phyloP scores from a whole-genome alignment of 2,888 invertebrate species.

The Horisme vitalbata region DNA sequence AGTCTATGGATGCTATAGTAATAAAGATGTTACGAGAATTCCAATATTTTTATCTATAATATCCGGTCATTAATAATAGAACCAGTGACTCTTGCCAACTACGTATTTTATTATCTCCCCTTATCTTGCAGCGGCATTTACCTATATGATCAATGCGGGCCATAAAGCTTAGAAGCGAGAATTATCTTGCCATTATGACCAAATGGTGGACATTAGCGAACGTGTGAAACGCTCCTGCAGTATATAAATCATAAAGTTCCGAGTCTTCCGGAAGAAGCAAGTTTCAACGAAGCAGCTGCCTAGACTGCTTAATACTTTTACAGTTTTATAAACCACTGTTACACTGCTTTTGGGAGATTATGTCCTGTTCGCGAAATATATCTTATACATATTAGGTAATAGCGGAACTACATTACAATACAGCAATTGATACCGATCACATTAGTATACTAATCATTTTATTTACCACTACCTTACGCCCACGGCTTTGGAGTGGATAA shows the following conservation, averaged over 20 bases:
- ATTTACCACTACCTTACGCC: no score
- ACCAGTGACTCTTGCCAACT: not conserved
- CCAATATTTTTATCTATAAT: no score
- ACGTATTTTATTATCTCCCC: not conserved
- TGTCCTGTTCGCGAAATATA: no score
- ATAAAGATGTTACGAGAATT: no score
- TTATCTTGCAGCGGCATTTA: conserved; percentile 9
- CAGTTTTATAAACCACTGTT: not conserved
- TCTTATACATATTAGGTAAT: no score
- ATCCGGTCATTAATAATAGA: no score
- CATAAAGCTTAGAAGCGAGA: conserved; percentile 41
- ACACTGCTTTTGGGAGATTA: no score
- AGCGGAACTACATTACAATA: no score
- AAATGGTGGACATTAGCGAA: conserved; percentile 50
- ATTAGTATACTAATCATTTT: no score
- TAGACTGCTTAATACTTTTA: conserved; percentile 37
- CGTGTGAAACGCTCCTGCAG: conserved; percentile 45
- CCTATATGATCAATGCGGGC: conserved; percentile 24
- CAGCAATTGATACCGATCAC: no score
- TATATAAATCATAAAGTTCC: conserved; percentile 60
- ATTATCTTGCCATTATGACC: conserved; percentile 53
- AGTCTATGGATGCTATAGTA: no score
- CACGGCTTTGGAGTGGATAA: no score
- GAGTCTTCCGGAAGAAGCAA: conserved; percentile 46
- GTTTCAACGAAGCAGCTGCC: conserved; percentile 53